Evolutionary conservation across 2,888 invertebrate species (phyloP), one percentile per base, ranked within the genome.

Genomic region (Auanema sp.): DNA sequence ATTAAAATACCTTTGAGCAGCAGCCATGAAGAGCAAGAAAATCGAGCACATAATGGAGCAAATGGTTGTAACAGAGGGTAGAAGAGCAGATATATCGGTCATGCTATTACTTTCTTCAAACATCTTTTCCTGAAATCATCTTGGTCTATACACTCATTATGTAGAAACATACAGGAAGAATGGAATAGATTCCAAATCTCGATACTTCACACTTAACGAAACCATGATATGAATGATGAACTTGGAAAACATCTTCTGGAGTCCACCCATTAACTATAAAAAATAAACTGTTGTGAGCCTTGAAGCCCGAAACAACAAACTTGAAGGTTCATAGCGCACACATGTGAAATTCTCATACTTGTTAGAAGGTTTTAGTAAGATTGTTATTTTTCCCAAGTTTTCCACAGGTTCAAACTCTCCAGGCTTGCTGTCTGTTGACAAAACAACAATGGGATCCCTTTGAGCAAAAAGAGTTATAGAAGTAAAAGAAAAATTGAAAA

Each of bases 161-260:
- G 10, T 10, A 21, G 21, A 16, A 8, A 5, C 47, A 47, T 43
- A 72, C 78, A 52, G 80, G 81, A 12, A 81, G 65, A 18, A 82
- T 47, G 10, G 80, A 65, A 61, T 82, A 81, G 0, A 76, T 57
- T 23, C 76, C 72, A n/a, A 81, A 69, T 58, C 81, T 77, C 42
- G 61, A 71, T 1, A 77, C 72, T 56, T 80, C 80, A 56, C 80
- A 80, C 21, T 77, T 68, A 5, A 80, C 74, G 51, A 74, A 78
- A n/a, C 79, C 80, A 49, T 75, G 66, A 49, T 69, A 62, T 23
- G 59, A 59, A 14, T 63, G 60, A 58, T 69, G 65, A 11, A 76
- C 65, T 41, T 67, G 63, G 53, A 71, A 67, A 47, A 83, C 72
- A 42, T 79, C 81, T 16, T 72, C 66, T 3, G 72, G 79, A 8